These are phyloP conservation scores for Euglossa dilemma DNA, from an alignment of 1,140 invertebrate genomes.

Conservation along the genomic window DNA sequence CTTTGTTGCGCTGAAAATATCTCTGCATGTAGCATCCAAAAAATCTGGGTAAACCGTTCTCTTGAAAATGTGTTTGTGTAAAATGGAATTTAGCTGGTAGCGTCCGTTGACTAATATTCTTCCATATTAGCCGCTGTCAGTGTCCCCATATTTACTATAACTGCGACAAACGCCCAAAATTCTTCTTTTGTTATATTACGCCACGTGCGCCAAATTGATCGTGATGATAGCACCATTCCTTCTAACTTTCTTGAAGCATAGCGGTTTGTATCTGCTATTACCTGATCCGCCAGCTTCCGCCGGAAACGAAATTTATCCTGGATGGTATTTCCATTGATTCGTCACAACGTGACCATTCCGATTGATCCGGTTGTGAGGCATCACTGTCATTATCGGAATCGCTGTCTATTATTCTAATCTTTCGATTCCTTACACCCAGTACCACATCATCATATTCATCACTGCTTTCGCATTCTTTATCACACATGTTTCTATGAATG, in stretches of 20 bases:
- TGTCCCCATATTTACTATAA: no score
- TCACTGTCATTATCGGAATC: no score
- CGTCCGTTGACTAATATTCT: constrained; percentile 36
- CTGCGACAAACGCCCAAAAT: constrained; percentile 37
- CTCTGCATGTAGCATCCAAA: constrained; percentile 14
- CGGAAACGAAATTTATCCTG: constrained; percentile 28
- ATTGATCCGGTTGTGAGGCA: constrained; percentile 25
- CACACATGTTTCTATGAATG: constrained; percentile 8
- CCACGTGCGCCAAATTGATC: constrained; percentile 23
- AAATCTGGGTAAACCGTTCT: constrained; percentile 26
- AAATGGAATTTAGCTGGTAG: constrained; percentile 31
- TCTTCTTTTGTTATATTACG: constrained; percentile 22
- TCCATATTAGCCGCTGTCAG: constrained; percentile 27
- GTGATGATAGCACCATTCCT: constrained; percentile 15
- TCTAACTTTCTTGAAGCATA: constrained; percentile 34
- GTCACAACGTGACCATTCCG: constrained; percentile 38
- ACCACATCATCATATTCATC: constrained; percentile 39
- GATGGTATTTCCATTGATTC: constrained; percentile 34
- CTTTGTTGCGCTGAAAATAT: background rate
- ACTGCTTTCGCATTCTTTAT: constrained; percentile 29
- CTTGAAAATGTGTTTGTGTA: constrained; percentile 26
- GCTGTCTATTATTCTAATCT: no score
- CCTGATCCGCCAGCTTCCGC: constrained; percentile 14
- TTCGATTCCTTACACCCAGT: no score
- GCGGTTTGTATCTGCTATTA: constrained; percentile 33